Evolutionary conservation across 2,888 invertebrate genomes (phyloP).

Genomic region (Rutpela maculata): DNA sequence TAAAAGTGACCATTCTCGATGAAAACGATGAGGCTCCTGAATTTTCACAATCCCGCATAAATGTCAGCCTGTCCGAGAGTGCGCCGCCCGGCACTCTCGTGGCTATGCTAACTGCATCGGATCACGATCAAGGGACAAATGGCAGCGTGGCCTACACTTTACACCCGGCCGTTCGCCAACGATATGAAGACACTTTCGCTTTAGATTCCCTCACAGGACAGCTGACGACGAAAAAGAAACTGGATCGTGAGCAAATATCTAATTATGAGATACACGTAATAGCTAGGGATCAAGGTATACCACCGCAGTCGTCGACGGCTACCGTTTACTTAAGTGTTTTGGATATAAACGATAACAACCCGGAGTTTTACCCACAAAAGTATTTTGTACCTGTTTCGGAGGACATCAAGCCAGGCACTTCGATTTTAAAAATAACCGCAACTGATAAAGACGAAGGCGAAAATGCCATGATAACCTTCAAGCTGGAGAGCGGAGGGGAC

Average conservation of each 20-base stretch:
- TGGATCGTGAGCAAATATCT: constrained; percentile 89
- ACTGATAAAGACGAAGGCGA: constrained; percentile 92
- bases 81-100: constrained; percentile 87
- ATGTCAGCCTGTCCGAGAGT: constrained; percentile 87
- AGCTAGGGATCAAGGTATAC: constrained; percentile 93
- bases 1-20: constrained; percentile 93
- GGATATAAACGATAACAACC: constrained; percentile 95
- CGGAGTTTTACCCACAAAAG: constrained; percentile 91
- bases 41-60: constrained; percentile 85
- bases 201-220: constrained; percentile 91
- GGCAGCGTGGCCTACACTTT: constrained; percentile 91
- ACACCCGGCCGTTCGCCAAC: constrained; percentile 84
- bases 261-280: constrained; percentile 89
- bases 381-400: constrained; percentile 88
- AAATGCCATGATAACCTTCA: constrained; percentile 88
- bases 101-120: constrained; percentile 89
- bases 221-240: constrained; percentile 83
- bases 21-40: constrained; percentile 96
- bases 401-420: constrained; percentile 79
- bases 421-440: constrained; percentile 86
- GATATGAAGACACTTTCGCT: constrained; percentile 89
- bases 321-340: constrained; percentile 87
- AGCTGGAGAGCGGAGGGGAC: constrained; percentile 86
- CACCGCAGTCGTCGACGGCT: constrained; percentile 92
- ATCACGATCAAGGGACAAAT: constrained; percentile 95